Base-by-base conservation (phyloP, 2,797 vertebrate genomes). In the Pipistrellus pygmaeus region DNA sequence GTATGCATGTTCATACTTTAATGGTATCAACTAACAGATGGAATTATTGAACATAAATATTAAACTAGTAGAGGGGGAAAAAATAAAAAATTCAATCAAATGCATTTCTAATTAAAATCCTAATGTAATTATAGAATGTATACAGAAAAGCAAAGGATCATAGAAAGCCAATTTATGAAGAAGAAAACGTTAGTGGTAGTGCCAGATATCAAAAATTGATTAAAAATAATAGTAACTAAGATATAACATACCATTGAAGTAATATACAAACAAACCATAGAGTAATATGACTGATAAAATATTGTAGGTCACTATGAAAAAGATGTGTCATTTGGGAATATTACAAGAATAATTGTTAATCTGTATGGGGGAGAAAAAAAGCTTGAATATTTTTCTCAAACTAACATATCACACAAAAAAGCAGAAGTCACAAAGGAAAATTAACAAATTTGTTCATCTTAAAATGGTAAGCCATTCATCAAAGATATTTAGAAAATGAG, bases 401-500 rank as follows among this genome's bases (percentile, higher is more conserved):
- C 20, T 66, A 62, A 66, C 23, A 87, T 3, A 10, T n/a, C 32
- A 77, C 25, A 66, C 41, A 83, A 78, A 89, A 89, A 88, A 32
- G 23, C 48, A 96, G 30, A 91, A 25, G 46, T 85, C 12, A 51
- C 46, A 30, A 91, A 82, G 64, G 82, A 89, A 81, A 69, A 80
- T 35, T 21, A 44, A 62, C 0, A 84, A 32, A 73, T n/a, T 21
- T 85, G 4, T 35, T 15, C 76, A 53, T 53, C 8, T 90, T 92
- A 88, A 85, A 76, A 83, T 77, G 53, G 4, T 55, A 81, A 88
- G 55, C 12, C 20, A 71, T 46, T 90, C 27, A 72, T 81, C 14
- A 69, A 46, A 75, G 64, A 62, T 72, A 53, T 57, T 64, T 57
- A 76, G 71, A 55, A 94, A 85, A 69, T 68, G 12, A 69, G 30